These are phyloP conservation scores for Erynnis tages DNA, from an alignment of 2,888 invertebrate genomes.

Conservation along the genomic window DNA sequence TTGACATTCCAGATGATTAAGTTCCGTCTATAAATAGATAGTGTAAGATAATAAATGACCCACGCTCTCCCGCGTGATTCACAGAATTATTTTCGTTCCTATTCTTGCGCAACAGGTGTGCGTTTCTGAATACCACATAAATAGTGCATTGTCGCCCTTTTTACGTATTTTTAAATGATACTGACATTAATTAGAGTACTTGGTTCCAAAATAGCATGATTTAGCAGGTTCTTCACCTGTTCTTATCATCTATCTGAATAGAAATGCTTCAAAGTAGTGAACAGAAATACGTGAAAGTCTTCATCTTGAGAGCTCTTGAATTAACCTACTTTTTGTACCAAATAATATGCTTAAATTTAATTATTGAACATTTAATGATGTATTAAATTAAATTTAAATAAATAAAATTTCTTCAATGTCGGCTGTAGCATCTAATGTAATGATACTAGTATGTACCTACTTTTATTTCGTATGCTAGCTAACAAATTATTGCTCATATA, in stretches of 20 bases:
- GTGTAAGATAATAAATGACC: constrained; percentile 1
- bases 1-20: background rate
- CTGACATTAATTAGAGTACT: background rate
- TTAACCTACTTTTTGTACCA: background rate
- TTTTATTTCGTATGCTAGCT: too few relatives aligned
- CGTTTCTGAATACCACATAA: constrained; percentile 10
- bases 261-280: background rate
- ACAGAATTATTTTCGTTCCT: constrained; percentile 3
- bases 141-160: constrained; percentile 16
- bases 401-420: too few relatives aligned
- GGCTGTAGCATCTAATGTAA: too few relatives aligned
- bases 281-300: too few relatives aligned
- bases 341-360: too few relatives aligned
- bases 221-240: background rate
- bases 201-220: constrained; percentile 4
- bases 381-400: too few relatives aligned
- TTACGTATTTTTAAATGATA: background rate
- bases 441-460: too few relatives aligned
- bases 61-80: constrained; percentile 4
- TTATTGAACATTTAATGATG: too few relatives aligned
- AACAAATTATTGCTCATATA: too few relatives aligned
- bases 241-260: background rate
- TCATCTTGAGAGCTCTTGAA: too few relatives aligned
- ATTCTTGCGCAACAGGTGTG: constrained; percentile 18
- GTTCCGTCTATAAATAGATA: constrained; percentile 5